A percentile compares a stretch with the other conserved stretches of the same genome.
phyloP scores from a whole-genome alignment of 2,888 invertebrate species.

The Saturnia japonica region DNA sequence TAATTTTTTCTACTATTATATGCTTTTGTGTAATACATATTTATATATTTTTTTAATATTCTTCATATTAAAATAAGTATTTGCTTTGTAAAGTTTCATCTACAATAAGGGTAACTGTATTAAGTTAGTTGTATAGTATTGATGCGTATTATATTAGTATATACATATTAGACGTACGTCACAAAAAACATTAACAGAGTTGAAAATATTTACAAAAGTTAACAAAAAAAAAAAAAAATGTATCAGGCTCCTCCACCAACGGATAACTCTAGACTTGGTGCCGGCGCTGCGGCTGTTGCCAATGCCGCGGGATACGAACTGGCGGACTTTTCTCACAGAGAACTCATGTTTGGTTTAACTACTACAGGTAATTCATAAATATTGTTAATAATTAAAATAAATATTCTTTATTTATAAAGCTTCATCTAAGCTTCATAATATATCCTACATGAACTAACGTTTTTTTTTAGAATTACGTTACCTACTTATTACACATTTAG shows the following conservation, averaged over 20 bases:
- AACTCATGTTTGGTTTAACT: constrained; percentile 92
- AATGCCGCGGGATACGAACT: constrained; percentile 90
- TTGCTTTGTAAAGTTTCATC: too few relatives aligned
- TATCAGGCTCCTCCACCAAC: constrained; percentile 80
- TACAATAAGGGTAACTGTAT: too few relatives aligned
- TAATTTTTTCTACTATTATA: background rate
- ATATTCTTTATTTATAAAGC: background rate
- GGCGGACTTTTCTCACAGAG: constrained; percentile 90
- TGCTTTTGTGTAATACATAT: background rate
- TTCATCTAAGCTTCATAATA: too few relatives aligned
- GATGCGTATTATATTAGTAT: too few relatives aligned
- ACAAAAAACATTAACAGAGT: background rate
- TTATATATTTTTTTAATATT: too few relatives aligned
- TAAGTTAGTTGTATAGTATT: too few relatives aligned
- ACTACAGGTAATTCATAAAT: constrained; percentile 77
- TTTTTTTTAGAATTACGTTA: background rate
- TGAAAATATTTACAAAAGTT: background rate
- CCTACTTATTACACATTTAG: background rate
- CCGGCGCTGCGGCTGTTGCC: constrained; percentile 83
- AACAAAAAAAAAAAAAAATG: too few relatives aligned
- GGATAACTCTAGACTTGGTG: constrained; percentile 73
- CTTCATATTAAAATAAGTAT: too few relatives aligned
- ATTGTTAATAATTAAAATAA: background rate
- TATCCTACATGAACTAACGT: background rate
- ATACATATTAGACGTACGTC: too few relatives aligned